Percentiles rank a stretch among this genome's conserved stretches.
Conservation (phyloP, 2,113 vertebrate genomes). For the Antennarius striatus region DNA sequence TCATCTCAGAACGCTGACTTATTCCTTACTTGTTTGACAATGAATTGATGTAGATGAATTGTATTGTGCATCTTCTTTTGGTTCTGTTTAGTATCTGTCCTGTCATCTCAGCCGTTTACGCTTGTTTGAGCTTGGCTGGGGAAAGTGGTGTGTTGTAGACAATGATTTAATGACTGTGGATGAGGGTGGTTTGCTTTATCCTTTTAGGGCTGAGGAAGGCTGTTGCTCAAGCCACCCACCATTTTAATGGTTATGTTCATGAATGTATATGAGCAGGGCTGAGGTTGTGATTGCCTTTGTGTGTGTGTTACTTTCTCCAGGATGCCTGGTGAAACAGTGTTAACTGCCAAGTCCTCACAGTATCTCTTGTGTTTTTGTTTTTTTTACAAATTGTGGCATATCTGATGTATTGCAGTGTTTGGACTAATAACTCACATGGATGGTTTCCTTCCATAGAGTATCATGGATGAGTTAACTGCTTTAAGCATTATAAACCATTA, state of each 20-base stretch:
- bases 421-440: slow-evolving; percentile 6
- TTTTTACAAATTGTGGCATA: slow-evolving; percentile 32
- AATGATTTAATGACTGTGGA: slow-evolving; percentile 36
- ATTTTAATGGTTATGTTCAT: slow-evolving; percentile 36
- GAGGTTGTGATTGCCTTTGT: slow-evolving; percentile 21
- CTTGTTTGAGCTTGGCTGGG: slow-evolving; percentile 4
- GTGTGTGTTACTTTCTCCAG: slow-evolving; percentile 60
- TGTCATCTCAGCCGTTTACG: slow-evolving; percentile 35
- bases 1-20: slow-evolving; percentile 45
- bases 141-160: slow-evolving; percentile 27
- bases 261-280: slow-evolving; percentile 18
- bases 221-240: slow-evolving; percentile 26
- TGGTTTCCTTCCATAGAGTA: slow-evolving; percentile 22
- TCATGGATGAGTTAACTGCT: slow-evolving; percentile 10
- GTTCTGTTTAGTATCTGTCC: slow-evolving; percentile 44
- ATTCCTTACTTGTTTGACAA: slow-evolving; percentile 61
- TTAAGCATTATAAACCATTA: background rate
- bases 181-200: slow-evolving; percentile 27
- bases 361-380: slow-evolving; percentile 39
- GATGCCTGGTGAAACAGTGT: slow-evolving; percentile 35
- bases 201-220: slow-evolving; percentile 9
- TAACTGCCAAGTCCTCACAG: slow-evolving; percentile 52
- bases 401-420: slow-evolving; percentile 34
- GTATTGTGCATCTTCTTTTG: slow-evolving; percentile 35
- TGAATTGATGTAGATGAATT: slow-evolving; percentile 39